Base-by-base conservation (phyloP, 2,113 vertebrate species). In the Gasterosteus aculeatus region DNA sequence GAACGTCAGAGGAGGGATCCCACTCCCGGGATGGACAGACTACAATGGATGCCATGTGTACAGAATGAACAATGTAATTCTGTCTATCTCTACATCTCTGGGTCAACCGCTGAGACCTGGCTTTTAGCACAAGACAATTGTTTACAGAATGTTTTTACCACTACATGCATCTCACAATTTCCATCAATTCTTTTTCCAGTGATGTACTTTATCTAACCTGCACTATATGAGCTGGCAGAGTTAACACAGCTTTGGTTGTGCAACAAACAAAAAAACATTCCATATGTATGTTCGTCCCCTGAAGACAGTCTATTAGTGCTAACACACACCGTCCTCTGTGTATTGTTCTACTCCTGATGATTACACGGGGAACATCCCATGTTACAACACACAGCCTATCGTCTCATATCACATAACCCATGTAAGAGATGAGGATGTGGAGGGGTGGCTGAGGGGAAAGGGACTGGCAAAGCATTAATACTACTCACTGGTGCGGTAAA, bases 401-500 rank as follows among this genome's bases (percentile, higher is more conserved):
- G 38, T 86, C 84, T 89, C 69, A 79, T 89, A 89, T 85, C 61
- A 78, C 78, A 76, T 47, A 57, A 66, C 71, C 77, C 64, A 78
- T 83, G 81, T 86, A 87, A 82, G 73, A 78, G 85, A 73, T 85
- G 81, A 79, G 75, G 80, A 75, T 56, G 72, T 73, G 57, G 70
- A 68, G 69, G 72, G 72, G 18, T 74, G 63, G 42, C 42, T 62
- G 33, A 14, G 59, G 75, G 51, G 57, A 39, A 29, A 33, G 26
- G 29, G 70, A 74, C 71, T 85, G 86, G 83, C 86, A 88, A 88
- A 87, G 90, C 85, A 91, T 94, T 94, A 92, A 92, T 93, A 93
- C 89, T 90, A 93, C 89, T 93, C 93, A 92, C 77, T 93, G 92
- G 90, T 91, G 92, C 92, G 80, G 90, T 92, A 94, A 94, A 94